Conservation (phyloP, 64 coral and sea anemone genomes). For the Dendronephthya gigantea region DNA sequence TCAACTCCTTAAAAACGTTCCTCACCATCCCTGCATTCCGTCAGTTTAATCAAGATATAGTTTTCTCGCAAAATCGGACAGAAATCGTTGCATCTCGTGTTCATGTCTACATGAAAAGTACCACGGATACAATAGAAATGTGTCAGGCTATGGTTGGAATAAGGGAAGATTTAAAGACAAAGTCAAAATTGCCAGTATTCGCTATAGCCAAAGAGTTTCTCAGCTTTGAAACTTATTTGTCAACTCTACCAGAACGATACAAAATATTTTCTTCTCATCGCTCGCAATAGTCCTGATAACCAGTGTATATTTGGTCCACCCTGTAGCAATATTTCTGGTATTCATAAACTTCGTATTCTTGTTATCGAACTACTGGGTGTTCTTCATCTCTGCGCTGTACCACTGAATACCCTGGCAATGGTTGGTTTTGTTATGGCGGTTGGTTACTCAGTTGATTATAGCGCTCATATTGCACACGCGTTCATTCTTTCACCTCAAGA, state of each 20-base stretch:
- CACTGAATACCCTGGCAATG: conserved; percentile 51
- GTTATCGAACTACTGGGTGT: conserved; percentile 53
- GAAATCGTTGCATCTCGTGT: conserved; percentile 42
- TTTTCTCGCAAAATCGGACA: conserved; percentile 26
- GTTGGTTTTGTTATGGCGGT: conserved; percentile 61
- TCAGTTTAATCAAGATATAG: conserved; percentile 38
- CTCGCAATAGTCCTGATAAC: conserved; percentile 40
- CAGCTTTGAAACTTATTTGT: conserved; percentile 43
- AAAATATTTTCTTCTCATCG: conserved; percentile 42
- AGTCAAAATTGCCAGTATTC: conserved; percentile 35
- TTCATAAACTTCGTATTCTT: conserved; percentile 54
- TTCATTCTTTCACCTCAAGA: conserved; percentile 44
- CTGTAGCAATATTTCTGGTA: conserved; percentile 39
- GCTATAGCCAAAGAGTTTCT: conserved; percentile 34
- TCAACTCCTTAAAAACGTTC: conserved; percentile 34
- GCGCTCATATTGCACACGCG: conserved; percentile 73
- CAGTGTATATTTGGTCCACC: conserved; percentile 35
- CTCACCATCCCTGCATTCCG: conserved; percentile 33
- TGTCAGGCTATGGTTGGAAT: conserved; percentile 58
- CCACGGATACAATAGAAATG: conserved; percentile 36
- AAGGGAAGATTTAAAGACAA: conserved; percentile 36
- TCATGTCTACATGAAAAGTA: conserved; percentile 35
- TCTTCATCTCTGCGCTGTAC: conserved; percentile 49
- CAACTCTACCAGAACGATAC: conserved; percentile 16
- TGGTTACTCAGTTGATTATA: conserved; percentile 60